Conservation (phyloP, 2,113 vertebrate genomes). For the Sinocyclocheilus grahami region DNA sequence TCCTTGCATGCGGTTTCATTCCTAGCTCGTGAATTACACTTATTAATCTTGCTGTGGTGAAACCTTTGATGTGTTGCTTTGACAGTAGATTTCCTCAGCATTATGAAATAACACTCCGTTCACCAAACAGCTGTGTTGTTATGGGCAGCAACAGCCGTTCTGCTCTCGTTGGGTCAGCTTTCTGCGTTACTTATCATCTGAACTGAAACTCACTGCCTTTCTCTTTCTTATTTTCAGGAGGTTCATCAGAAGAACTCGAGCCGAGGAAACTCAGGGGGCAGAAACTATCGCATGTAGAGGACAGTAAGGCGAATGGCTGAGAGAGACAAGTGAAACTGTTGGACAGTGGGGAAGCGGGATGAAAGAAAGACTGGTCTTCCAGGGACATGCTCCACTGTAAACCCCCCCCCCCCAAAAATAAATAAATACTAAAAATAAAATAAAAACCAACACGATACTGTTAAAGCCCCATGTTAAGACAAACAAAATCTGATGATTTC, state of each 20-base stretch:
- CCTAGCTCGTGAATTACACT: slow-evolving; percentile 44
- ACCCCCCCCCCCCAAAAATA: background rate
- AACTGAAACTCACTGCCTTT: background rate
- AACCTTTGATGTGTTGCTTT: slow-evolving; percentile 19
- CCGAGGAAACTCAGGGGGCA: slow-evolving; percentile 89
- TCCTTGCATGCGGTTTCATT: background rate
- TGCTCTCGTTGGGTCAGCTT: slow-evolving; percentile 18
- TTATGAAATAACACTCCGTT: slow-evolving; percentile 27
- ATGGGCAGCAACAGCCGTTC: slow-evolving; percentile 31
- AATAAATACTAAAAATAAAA: slow-evolving; percentile 42
- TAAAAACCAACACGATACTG: slow-evolving; percentile 54
- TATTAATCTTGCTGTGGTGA: slow-evolving; percentile 33
- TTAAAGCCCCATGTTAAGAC: slow-evolving; percentile 63
- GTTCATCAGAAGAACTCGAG: slow-evolving; percentile 97
- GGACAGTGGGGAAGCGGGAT: slow-evolving; percentile 42
- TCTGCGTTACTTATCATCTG: slow-evolving; percentile 40
- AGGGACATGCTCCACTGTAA: slow-evolving; percentile 68
- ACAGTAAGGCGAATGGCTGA: slow-evolving; percentile 4
- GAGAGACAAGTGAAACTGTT: slow-evolving; percentile 34
- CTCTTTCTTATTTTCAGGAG: slow-evolving; percentile 78
- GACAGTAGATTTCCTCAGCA: slow-evolving; percentile 39
- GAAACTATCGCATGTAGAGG: slow-evolving; percentile 92
- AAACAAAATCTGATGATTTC: slow-evolving; percentile 67
- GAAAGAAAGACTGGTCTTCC: slow-evolving; percentile 60
- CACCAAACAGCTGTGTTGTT: slow-evolving; percentile 42